Evolutionary conservation across 2,888 invertebrate species (phyloP), one percentile per base, ranked within the genome.

Genomic region (Hypercompe scribonia): DNA sequence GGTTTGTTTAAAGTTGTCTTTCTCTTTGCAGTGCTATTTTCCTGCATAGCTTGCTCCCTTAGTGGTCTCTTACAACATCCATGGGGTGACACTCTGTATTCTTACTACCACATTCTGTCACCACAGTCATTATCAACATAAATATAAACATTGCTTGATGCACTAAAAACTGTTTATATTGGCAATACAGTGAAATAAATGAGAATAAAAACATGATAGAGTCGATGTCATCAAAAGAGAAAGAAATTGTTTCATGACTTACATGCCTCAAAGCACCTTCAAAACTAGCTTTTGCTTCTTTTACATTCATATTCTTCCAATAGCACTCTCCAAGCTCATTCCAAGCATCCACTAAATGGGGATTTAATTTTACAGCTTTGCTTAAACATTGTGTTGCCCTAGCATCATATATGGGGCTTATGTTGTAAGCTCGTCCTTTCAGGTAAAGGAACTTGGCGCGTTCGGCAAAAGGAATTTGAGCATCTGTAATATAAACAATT

Each of bases 311-410:
- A 87, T 97, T 98, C 92, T 98, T 98, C 97, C 98, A 98, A 89
- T 98, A 98, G 87, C 97, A 98, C 90, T 98, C 98, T 0, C 99
- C 99, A 0, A 99, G 95, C 89, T 98, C 97, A 88, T 98, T 98
- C 98, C 98, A 99, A 0, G 98, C 98, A 71, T 97, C 97, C 0
- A 97, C 96, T 72, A 97, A 92, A 82, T 97, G 97, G 1, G 98
- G 98, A 87, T 98, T 97, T 63, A 98, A 93, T 90, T 99, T 99
- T 0, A 98, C 97, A 7, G 98, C 97, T 90, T 98, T 98, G 68
- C 98, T 97, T 66, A 99, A 94, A 69, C 97, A 96, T 84, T 97
- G 97, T 77, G 97, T 97, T 0, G 98, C 97, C 84, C 97, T 96
- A 28, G 96, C 96, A 84, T 97, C 97, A 87, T 97, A 97, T 50